These are phyloP conservation scores for Tillus elongatus DNA, from an alignment of 2,888 invertebrate genomes.

Conservation along the genomic window DNA sequence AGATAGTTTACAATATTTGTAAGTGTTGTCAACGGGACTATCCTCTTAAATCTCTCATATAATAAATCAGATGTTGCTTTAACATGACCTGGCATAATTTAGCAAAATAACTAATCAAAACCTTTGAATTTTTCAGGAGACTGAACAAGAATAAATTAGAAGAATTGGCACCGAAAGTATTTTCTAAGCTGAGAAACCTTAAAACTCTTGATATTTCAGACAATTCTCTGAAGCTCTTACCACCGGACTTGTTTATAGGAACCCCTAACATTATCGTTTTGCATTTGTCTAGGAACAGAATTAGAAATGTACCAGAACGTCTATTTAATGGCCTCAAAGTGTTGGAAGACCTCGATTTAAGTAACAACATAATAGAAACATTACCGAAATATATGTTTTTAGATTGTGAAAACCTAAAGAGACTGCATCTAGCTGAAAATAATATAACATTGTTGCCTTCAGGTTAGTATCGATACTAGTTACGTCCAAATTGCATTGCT, in stretches of 20 bases:
- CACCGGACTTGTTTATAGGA: slow-evolving; percentile 50
- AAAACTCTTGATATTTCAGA: slow-evolving; percentile 60
- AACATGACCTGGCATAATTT: slow-evolving; percentile 1
- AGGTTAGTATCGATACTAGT: neutral
- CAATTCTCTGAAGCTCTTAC: slow-evolving; percentile 52
- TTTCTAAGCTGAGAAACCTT: slow-evolving; percentile 50
- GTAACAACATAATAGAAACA: slow-evolving; percentile 54
- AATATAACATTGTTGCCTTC: slow-evolving; percentile 27
- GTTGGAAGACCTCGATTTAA: slow-evolving; percentile 60
- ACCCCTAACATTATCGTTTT: slow-evolving; percentile 52
- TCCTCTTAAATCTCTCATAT: no score
- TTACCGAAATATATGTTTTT: slow-evolving; percentile 51
- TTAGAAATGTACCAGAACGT: slow-evolving; percentile 50
- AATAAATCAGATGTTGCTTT: no score
- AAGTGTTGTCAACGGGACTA: no score
- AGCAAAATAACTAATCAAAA: neutral
- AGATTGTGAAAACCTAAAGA: slow-evolving; percentile 48
- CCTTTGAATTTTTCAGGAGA: slow-evolving; percentile 45
- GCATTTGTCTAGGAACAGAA: slow-evolving; percentile 57
- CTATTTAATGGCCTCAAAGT: slow-evolving; percentile 50
- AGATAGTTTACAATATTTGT: slow-evolving; percentile 55
- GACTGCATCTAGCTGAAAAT: slow-evolving; percentile 62
- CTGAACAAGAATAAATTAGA: slow-evolving; percentile 58
- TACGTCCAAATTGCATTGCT: no score
- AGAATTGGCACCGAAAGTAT: slow-evolving; percentile 51